A percentile compares a stretch with the other conserved stretches of the same genome.
These are phyloP conservation scores for Drosophila borborema DNA, from an alignment of 2,888 invertebrate genomes.

Conservation along the genomic window DNA sequence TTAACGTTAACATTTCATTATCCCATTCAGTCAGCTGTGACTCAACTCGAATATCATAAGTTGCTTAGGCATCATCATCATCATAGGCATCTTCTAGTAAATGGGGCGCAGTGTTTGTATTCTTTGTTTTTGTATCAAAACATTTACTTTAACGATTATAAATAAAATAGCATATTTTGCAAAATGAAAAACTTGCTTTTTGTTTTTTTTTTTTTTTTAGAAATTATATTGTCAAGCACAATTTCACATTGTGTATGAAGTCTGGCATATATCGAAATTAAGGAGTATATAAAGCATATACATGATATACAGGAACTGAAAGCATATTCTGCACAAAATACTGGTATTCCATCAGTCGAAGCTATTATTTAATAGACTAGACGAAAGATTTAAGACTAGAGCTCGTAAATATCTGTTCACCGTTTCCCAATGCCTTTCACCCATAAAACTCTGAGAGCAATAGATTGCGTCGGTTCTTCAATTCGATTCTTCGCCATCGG, in stretches of 20 bases:
- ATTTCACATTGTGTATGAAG: slow-evolving; percentile 35
- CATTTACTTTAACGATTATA: slow-evolving; percentile 18
- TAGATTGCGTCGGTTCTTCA: too few relatives aligned
- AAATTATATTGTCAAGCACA: slow-evolving; percentile 85
- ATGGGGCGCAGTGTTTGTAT: slow-evolving; percentile 40
- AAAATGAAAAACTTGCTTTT: slow-evolving; percentile 17
- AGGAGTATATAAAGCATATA: background rate
- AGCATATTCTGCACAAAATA: background rate
- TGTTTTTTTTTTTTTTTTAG: slow-evolving; percentile 51
- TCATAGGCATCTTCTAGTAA: slow-evolving; percentile 30
- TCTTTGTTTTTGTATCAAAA: slow-evolving; percentile 20
- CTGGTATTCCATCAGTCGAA: background rate
- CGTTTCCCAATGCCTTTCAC: too few relatives aligned
- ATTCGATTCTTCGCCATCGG: too few relatives aligned
- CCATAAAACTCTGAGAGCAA: too few relatives aligned
- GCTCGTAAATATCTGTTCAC: too few relatives aligned
- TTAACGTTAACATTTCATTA: slow-evolving; percentile 66
- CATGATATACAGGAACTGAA: background rate
- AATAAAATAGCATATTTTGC: slow-evolving; percentile 1
- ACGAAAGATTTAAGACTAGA: too few relatives aligned
- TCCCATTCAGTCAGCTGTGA: slow-evolving; percentile 24
- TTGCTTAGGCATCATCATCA: slow-evolving; percentile 24
- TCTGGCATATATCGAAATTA: background rate
- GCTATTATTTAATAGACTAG: background rate
- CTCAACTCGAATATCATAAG: slow-evolving; percentile 47